A percentile compares a stretch with the other conserved stretches of the same genome.
These are phyloP conservation scores for Microcebus ravelobensis DNA, from an alignment of 2,113 vertebrate genomes.

Conservation along the genomic window DNA sequence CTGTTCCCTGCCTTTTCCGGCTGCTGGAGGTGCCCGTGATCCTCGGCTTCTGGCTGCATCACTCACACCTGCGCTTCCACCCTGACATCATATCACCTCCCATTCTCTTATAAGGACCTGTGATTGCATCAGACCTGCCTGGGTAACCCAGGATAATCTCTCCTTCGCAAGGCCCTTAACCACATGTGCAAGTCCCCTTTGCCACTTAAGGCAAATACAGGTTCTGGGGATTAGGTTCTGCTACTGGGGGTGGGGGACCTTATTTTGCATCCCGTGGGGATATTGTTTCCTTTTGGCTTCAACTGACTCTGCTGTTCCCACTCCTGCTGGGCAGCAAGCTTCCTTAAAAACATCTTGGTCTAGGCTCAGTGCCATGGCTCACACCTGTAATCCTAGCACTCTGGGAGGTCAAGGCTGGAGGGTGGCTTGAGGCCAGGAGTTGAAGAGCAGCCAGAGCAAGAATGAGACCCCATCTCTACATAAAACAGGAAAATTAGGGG, in stretches of 20 bases:
- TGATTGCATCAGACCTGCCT: neutral
- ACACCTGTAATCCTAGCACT: no score
- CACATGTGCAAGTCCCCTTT: neutral
- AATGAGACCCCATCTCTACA: no score
- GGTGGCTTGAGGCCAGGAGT: no score
- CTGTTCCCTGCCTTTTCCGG: neutral
- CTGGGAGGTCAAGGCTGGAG: no score
- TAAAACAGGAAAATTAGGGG: no score
- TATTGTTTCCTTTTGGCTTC: neutral
- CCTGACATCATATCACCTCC: rapidly evolving
- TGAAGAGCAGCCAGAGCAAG: no score
- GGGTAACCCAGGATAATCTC: neutral
- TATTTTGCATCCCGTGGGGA: no score
- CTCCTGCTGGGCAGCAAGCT: neutral
- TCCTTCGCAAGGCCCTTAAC: neutral
- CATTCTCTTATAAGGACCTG: neutral
- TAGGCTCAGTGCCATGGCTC: no score
- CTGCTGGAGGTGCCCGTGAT: neutral
- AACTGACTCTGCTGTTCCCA: neutral
- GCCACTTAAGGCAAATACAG: neutral
- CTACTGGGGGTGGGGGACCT: neutral
- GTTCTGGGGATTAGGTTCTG: neutral
- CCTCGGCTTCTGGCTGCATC: neutral
- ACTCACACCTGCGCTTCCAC: neutral
- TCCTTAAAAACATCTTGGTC: neutral